Evolutionary conservation across 2,113 vertebrate species (phyloP), one percentile per base, ranked within the genome.

Genomic region (Asarcornis scutulata): DNA sequence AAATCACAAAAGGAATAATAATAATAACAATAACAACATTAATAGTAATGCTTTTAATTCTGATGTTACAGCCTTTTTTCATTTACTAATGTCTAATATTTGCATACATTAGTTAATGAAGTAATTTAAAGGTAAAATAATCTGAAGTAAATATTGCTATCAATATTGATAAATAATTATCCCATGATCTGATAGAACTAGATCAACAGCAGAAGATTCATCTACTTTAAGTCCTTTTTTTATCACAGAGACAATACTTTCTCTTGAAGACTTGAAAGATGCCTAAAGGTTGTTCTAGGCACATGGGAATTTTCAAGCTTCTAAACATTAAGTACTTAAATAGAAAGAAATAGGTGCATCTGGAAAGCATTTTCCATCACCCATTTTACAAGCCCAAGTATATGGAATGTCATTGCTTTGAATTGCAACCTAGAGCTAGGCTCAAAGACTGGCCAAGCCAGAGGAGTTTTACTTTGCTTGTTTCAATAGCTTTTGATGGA

Each of bases 341-440:
- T 60, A 50, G 38, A 63, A 83, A 75, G 31, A 72, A 92, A 55
- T 36, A 38, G 22, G 13, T 32, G 10, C 17, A 25, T 74, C 48
- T 74, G 10, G 25, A 62, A 32, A 64, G 4, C 1, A 3, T 91
- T 80, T 81, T 55, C 5, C 16, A 56, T 46, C 38, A 46, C 5
- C 4, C 7, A 16, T 69, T 12, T 81, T 66, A 38, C 20, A 44
- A 71, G 7, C 25, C 10, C 25, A 53, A 20, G 11, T 29, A 22
- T 22, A 26, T 10, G 17, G 9, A 17, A 36, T 5, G 11, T 26
- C 52, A 27, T 42, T 0, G 0, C 56, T 71, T 67, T 25, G 40
- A 85, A 82, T 38, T 3, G 0, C 12, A 27, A 52, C 55, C 44
- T 38, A 56, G 38, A 71, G 12, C 21, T 52, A 29, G 29, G 53